Conservation (phyloP, 2,113 vertebrate species). For the Tretioscincus oriximinensis region DNA sequence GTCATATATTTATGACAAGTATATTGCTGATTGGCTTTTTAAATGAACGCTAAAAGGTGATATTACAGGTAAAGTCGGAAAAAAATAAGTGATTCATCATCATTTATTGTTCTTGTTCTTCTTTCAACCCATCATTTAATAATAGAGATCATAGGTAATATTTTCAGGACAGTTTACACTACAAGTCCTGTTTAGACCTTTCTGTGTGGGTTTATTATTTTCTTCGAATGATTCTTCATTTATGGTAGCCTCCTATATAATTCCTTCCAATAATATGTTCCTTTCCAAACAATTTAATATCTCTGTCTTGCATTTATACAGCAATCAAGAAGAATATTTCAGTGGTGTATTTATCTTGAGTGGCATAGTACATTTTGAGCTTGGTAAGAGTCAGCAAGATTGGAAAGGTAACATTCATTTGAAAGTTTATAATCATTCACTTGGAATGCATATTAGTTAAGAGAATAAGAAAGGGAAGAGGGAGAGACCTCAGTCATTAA, state of each 20-base stretch:
- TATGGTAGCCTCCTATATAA: neutral
- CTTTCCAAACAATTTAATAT: conserved; percentile 6
- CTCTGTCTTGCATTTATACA: neutral
- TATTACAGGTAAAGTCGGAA: neutral
- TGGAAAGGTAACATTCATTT: neutral
- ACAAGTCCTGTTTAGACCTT: neutral
- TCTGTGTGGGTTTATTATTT: conserved; percentile 13
- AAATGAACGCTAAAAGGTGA: neutral
- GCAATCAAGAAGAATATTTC: conserved; percentile 15
- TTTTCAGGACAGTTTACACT: conserved; percentile 23
- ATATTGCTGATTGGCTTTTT: neutral
- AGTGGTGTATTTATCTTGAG: neutral
- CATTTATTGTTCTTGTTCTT: neutral
- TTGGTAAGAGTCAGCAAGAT: neutral
- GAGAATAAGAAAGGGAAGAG: too few relatives aligned
- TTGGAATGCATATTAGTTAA: conserved; percentile 20
- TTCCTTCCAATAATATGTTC: conserved; percentile 9
- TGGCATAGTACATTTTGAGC: conserved; percentile 8
- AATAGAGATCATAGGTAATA: conserved; percentile 17
- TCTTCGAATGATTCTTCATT: conserved; percentile 2
- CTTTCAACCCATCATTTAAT: neutral
- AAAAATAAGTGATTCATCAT: neutral
- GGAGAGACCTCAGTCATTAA: too few relatives aligned
- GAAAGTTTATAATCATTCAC: neutral
- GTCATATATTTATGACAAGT: too few relatives aligned